These are phyloP conservation scores for Cantharis rufa DNA, from an alignment of 2,888 invertebrate species.

Conservation along the genomic window DNA sequence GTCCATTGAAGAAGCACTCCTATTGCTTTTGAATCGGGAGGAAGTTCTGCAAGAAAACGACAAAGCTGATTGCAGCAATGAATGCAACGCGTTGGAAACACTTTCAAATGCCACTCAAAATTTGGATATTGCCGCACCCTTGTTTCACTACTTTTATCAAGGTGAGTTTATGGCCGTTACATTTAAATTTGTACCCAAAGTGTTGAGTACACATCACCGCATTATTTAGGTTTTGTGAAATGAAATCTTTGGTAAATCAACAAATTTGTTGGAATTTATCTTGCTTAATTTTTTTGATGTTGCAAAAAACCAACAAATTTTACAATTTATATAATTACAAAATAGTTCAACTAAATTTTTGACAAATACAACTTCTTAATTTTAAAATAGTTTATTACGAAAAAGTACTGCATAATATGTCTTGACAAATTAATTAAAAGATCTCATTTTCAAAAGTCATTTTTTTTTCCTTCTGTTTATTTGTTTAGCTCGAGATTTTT, in stretches of 20 bases:
- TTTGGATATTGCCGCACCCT: background rate
- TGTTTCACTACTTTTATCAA: slow-evolving; percentile 40
- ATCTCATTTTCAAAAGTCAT: no score
- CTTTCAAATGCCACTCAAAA: background rate
- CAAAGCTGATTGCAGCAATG: background rate
- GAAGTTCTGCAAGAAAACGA: background rate
- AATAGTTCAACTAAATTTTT: no score
- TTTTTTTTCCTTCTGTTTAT: no score
- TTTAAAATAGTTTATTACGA: no score
- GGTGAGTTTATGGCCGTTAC: slow-evolving; percentile 10
- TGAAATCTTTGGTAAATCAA: slow-evolving; percentile 37
- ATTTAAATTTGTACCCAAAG: slow-evolving; percentile 34
- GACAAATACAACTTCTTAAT: no score
- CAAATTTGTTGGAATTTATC: background rate
- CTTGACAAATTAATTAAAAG: no score
- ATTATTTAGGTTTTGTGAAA: slow-evolving; percentile 32
- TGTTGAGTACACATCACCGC: slow-evolving; percentile 41
- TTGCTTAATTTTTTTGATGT: background rate
- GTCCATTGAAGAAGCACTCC: slow-evolving; percentile 83
- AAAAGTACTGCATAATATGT: no score
- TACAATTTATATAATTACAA: background rate
- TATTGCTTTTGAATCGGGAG: slow-evolving; percentile 65
- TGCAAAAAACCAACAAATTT: slow-evolving; percentile 16
- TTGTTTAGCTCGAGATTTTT: no score
- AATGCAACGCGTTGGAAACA: background rate